phyloP scores from a whole-genome alignment of 2,113 vertebrate genomes.

The Tricholaema leucomelas region DNA sequence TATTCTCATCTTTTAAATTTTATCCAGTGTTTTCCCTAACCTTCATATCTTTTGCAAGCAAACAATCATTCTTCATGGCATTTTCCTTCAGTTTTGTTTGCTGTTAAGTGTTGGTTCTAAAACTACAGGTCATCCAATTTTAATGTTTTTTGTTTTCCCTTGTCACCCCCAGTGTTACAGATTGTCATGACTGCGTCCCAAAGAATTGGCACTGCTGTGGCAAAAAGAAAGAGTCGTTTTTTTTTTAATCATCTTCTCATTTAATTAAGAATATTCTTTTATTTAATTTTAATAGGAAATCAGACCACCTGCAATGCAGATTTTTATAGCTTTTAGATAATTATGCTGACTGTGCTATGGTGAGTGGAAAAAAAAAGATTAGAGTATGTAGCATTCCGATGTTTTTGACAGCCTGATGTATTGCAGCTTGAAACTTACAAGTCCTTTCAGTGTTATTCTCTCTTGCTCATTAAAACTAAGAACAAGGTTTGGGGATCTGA shows the following conservation, averaged over 20 bases:
- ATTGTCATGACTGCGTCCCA: neutral
- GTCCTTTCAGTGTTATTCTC: slow-evolving; percentile 68
- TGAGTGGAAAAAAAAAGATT: slow-evolving; percentile 70
- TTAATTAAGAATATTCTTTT: slow-evolving; percentile 51
- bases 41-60: slow-evolving; percentile 20
- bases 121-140: slow-evolving; percentile 45
- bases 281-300: slow-evolving; percentile 58
- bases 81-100: slow-evolving; percentile 11
- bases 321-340: slow-evolving; percentile 65
- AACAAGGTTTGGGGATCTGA: slow-evolving; percentile 30
- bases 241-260: neutral
- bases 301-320: slow-evolving; percentile 35
- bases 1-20: neutral
- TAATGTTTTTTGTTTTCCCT: neutral
- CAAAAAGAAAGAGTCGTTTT: neutral
- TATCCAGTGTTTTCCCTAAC: slow-evolving; percentile 16
- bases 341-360: slow-evolving; percentile 58
- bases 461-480: slow-evolving; percentile 70
- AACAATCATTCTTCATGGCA: slow-evolving; percentile 1
- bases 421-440: slow-evolving; percentile 66
- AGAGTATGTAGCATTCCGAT: slow-evolving; percentile 59
- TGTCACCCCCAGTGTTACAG: neutral
- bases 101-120: slow-evolving; percentile 15
- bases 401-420: slow-evolving; percentile 74
- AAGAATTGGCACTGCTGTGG: neutral